Conservation (phyloP, 2,888 invertebrate species). For the Metellina segmentata region DNA sequence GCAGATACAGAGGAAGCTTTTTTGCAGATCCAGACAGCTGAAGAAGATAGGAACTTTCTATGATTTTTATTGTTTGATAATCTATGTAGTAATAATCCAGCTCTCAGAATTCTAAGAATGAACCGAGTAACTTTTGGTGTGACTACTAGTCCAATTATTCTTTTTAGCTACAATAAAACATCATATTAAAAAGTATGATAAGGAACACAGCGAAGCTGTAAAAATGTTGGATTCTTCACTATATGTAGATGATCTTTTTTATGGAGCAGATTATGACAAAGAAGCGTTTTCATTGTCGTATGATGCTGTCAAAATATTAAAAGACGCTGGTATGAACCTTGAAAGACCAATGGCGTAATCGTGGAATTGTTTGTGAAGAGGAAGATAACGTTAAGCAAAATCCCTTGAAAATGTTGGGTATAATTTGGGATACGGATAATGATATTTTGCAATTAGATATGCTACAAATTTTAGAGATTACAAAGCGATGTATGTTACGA, state of each 20-base stretch:
- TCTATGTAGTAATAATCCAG: neutral
- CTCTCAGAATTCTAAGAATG: too few species aligned
- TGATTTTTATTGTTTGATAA: neutral
- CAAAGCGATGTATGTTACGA: too few species aligned
- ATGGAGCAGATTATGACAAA: neutral
- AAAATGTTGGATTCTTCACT: slow-evolving; percentile 5
- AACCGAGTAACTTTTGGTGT: slow-evolving; percentile 7
- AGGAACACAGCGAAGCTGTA: neutral
- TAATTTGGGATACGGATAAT: too few species aligned
- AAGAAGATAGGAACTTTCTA: neutral
- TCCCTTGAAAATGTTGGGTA: too few species aligned
- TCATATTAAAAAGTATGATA: slow-evolving; percentile 21
- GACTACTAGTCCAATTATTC: slow-evolving; percentile 12
- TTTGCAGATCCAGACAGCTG: neutral
- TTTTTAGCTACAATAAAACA: slow-evolving; percentile 23
- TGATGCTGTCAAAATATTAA: too few species aligned
- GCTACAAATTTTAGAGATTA: too few species aligned
- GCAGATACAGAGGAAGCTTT: slow-evolving; percentile 4
- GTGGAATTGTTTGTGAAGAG: too few species aligned
- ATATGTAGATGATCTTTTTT: slow-evolving; percentile 38
- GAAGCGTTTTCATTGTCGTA: slow-evolving; percentile 12
- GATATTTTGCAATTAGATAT: too few species aligned
- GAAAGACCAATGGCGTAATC: neutral
- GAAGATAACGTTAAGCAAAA: too few species aligned
- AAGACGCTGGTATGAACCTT: slow-evolving; percentile 19